Base-by-base conservation (phyloP, 2,797 vertebrate species). In the Rhyacichthys aspro region DNA sequence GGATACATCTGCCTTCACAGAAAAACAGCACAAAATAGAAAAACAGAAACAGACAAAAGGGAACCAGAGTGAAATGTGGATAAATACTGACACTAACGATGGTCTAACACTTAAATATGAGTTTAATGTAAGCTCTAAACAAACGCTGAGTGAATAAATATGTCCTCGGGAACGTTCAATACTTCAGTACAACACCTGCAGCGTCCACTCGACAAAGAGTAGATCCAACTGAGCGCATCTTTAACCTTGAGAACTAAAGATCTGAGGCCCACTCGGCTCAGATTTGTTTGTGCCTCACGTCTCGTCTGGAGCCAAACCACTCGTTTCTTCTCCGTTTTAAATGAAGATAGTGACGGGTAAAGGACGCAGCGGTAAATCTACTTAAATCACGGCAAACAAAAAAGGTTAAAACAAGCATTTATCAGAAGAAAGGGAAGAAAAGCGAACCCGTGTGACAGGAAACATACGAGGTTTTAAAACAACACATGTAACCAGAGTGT, bases 401-500 rank as follows among this genome's bases (percentile, higher is more conserved):
- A 67, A 58, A 62, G 41, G 55, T 15, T 63, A 67, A 74, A 67
- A 42, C 38, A 59, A 0, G 16, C 19, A 61, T 62, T 63, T 19
- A 63, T 72, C 58, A 56, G 46, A 14, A 32, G 52, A 11, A 48
- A 75, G 60, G 42, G 9, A 48, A 9, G 7, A 6, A 3, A 52
- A 39, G 16, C 28, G 56, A 14, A 48, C 1, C n/a, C n/a, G n/a
- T n/a, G n/a, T n/a, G n/a, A n/a, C n/a, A n/a, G n/a, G n/a, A n/a
- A n/a, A n/a, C n/a, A n/a, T n/a, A n/a, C n/a, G n/a, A n/a, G n/a
- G n/a, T n/a, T n/a, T n/a, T n/a, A n/a, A n/a, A n/a, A n/a, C n/a
- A n/a, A n/a, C n/a, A n/a, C n/a, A n/a, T n/a, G n/a, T n/a, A n/a
- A n/a, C n/a, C n/a, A n/a, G n/a, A n/a, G n/a, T n/a, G n/a, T n/a